phyloP scores from a whole-genome alignment of 2,888 invertebrate species.

The Macropis europaea region DNA sequence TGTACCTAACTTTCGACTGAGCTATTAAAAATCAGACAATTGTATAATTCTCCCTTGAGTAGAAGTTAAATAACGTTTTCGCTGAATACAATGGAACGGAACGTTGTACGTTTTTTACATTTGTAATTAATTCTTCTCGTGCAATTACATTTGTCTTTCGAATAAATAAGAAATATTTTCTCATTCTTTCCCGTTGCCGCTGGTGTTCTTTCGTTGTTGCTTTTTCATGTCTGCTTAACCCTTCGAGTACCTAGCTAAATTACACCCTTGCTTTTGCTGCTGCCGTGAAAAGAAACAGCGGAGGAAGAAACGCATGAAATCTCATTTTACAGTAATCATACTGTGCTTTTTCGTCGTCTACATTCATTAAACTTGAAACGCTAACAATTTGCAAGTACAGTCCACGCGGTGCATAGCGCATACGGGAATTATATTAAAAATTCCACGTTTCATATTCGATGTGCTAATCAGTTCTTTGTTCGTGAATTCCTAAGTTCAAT shows the following conservation, averaged over 20 bases:
- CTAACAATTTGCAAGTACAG: background rate
- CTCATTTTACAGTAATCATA: background rate
- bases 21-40: too few species aligned
- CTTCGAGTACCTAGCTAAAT: conserved; percentile 5
- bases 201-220: background rate
- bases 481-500: too few species aligned
- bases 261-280: background rate
- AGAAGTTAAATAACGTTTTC: conserved; percentile 9
- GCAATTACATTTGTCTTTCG: conserved; percentile 39
- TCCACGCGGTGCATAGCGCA: too few species aligned
- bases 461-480: too few species aligned
- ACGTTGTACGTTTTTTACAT: conserved; percentile 1
- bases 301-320: background rate
- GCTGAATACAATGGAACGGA: background rate
- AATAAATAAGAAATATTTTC: conserved; percentile 34
- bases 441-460: too few species aligned
- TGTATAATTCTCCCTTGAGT: too few species aligned
- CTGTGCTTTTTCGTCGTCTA: background rate
- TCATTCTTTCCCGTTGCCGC: conserved; percentile 11
- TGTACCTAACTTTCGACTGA: too few species aligned
- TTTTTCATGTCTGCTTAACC: conserved; percentile 7
- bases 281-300: background rate
- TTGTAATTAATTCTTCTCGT: conserved; percentile 29
- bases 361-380: background rate
- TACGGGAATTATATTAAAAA: too few species aligned